Conservation (phyloP, 2,797 vertebrate genomes). For the Acropternis orthonyx region DNA sequence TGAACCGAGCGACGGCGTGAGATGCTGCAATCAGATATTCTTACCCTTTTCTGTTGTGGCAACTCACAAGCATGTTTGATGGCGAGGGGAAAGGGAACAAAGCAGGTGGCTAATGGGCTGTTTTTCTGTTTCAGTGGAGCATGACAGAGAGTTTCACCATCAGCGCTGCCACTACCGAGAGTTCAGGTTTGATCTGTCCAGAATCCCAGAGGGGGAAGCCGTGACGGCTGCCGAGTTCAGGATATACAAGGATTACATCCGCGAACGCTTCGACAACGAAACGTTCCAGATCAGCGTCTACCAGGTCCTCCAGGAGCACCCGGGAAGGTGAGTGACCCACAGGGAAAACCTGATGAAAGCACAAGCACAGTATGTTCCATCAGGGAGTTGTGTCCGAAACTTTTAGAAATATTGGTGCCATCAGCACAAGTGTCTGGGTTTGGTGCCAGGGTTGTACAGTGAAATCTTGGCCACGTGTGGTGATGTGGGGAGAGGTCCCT, state of each 20-base stretch:
- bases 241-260: constrained; percentile 95
- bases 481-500: accelerated
- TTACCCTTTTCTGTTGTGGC: constrained; percentile 35
- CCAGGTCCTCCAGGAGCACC: constrained; percentile 94
- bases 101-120: constrained; percentile 48
- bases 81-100: constrained; percentile 23
- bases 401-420: accelerated
- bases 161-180: constrained; percentile 91
- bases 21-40: constrained; percentile 47
- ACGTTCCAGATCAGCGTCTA: constrained; percentile 94
- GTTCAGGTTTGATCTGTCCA: constrained; percentile 93
- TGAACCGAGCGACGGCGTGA: background rate
- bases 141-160: constrained; percentile 92
- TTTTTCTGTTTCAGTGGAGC: constrained; percentile 85
- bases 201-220: constrained; percentile 94
- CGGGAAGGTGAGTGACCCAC: constrained; percentile 82
- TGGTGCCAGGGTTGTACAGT: accelerated
- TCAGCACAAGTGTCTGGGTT: background rate
- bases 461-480: accelerated
- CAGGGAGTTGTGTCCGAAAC: accelerated
- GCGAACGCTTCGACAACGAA: constrained; percentile 90
- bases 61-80: background rate
- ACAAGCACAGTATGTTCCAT: accelerated
- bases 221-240: constrained; percentile 96
- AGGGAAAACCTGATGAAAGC: background rate